Percentiles rank a stretch among this genome's conserved stretches.
These are phyloP conservation scores for Eristalis arbustorum DNA, from an alignment of 2,888 invertebrate species.

Conservation along the genomic window DNA sequence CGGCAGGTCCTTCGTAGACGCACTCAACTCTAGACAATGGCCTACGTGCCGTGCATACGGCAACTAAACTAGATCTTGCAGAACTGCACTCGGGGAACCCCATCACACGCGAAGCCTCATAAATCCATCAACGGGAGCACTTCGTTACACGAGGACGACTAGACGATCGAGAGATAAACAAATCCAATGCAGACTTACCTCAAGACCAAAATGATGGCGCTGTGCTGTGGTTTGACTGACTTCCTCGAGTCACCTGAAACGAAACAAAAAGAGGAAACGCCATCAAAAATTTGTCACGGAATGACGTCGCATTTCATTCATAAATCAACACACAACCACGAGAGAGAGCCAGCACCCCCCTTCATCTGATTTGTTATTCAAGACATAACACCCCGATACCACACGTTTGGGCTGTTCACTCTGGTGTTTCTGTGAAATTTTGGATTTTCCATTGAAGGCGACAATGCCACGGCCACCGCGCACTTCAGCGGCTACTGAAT, in stretches of 20 bases:
- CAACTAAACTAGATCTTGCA: neutral
- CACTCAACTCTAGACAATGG: neutral
- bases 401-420: conserved; percentile 32
- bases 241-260: conserved; percentile 42
- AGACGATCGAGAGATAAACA: neutral
- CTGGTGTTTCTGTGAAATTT: conserved; percentile 18
- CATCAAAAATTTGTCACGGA: conserved; percentile 41
- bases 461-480: neutral
- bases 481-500: too few relatives aligned
- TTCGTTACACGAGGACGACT: neutral
- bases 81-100: neutral
- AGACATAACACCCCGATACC: neutral
- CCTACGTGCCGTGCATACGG: neutral
- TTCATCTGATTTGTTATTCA: conserved; percentile 26
- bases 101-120: neutral
- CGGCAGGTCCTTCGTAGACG: neutral
- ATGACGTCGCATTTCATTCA: conserved; percentile 40
- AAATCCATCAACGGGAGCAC: neutral
- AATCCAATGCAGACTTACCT: neutral
- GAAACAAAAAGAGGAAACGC: conserved; percentile 22
- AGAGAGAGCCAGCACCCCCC: neutral
- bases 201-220: neutral
- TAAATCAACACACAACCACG: conserved; percentile 32
- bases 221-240: neutral
- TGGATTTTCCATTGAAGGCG: conserved; percentile 28